A percentile compares a stretch with the other conserved stretches of the same genome.
Conservation (phyloP, 2,113 vertebrate genomes). For the Siniperca chuatsi region DNA sequence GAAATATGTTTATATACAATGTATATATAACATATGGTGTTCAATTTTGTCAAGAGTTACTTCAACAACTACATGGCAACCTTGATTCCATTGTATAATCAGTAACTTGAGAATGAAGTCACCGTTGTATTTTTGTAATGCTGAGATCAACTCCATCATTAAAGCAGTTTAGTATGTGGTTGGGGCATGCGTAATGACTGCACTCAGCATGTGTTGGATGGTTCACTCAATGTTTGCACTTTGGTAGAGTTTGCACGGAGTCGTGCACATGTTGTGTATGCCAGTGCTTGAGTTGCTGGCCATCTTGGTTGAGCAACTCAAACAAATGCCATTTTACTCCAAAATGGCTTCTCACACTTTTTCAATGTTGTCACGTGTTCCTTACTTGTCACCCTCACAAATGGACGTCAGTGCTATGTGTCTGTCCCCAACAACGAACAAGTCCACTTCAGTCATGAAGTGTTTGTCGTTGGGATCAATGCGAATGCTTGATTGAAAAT, state of each 20-base stretch:
- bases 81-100: slow-evolving; percentile 88
- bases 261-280: slow-evolving; percentile 90
- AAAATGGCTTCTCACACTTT: slow-evolving; percentile 90
- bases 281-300: slow-evolving; percentile 95
- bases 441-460: slow-evolving; percentile 86
- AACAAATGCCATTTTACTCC: slow-evolving; percentile 93
- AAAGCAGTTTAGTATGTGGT: slow-evolving; percentile 83
- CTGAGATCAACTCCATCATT: slow-evolving; percentile 61
- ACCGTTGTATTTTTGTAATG: slow-evolving; percentile 66
- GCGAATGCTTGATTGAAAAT: slow-evolving; percentile 87
- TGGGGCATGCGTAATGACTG: slow-evolving; percentile 93
- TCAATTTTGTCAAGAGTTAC: slow-evolving; percentile 69
- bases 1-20: slow-evolving; percentile 85
- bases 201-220: slow-evolving; percentile 96
- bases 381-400: slow-evolving; percentile 75
- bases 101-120: slow-evolving; percentile 75
- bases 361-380: slow-evolving; percentile 83
- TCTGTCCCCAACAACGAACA: slow-evolving; percentile 91
- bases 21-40: slow-evolving; percentile 85
- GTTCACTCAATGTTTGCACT: slow-evolving; percentile 93
- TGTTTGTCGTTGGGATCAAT: slow-evolving; percentile 95
- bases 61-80: slow-evolving; percentile 69
- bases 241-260: slow-evolving; percentile 88
- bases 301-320: slow-evolving; percentile 91
- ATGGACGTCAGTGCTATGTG: slow-evolving; percentile 84